A percentile compares a stretch with the other conserved stretches of the same genome.
Conservation (phyloP, 2,797 vertebrate species). For the Pseudotriccus pelzelni region DNA sequence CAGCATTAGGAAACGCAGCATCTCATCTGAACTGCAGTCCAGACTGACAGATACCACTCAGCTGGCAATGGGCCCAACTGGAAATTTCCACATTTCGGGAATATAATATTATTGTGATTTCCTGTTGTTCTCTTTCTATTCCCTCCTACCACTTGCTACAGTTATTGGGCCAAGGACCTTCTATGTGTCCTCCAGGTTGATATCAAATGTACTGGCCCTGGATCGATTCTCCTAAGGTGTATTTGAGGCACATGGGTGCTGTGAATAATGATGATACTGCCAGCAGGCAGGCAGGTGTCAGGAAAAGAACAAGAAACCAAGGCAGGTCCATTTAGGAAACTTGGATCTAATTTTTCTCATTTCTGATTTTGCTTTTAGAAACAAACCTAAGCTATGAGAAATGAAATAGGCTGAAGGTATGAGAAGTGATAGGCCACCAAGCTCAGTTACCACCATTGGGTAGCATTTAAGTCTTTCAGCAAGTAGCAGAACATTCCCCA, state of each 20-base stretch:
- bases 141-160: not conserved
- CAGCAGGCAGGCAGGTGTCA: not conserved
- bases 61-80: not conserved
- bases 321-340: not conserved
- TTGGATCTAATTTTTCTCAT: not conserved
- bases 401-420: not conserved
- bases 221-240: not conserved
- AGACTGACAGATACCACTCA: not conserved
- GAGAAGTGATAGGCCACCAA: not conserved
- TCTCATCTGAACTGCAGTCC: not conserved
- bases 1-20: not conserved
- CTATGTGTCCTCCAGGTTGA: not conserved
- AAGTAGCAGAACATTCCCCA: not conserved
- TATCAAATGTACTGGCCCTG: not conserved
- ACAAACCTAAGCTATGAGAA: not conserved
- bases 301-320: not conserved
- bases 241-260: accelerated
- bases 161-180: not conserved
- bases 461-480: not conserved
- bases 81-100: not conserved
- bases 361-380: not conserved
- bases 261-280: not conserved
- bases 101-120: accelerated
- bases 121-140: not conserved
- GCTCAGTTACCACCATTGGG: not conserved